Base-by-base conservation (phyloP, 2,888 invertebrate genomes). In the Pristionchus exspectatus region DNA sequence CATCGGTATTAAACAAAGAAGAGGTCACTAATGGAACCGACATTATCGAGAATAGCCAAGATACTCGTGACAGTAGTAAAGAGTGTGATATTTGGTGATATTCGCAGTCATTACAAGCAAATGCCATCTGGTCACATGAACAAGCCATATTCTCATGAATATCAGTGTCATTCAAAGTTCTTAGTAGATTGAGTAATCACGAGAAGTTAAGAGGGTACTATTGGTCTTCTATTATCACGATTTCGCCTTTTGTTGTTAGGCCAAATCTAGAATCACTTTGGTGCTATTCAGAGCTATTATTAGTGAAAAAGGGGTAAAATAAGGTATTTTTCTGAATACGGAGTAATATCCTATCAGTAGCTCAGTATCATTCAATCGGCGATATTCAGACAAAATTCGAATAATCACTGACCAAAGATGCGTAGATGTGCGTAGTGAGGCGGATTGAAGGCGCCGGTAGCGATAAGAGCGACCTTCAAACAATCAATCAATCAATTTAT, bases 381-480 rank as follows among this genome's bases (percentile, higher is more conserved):
- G 9, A 9, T 30, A 38, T n/a, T 30, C 74, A 30, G 16, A 24
- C 30, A 16, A 30, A 74, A 77, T 33, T 3, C 10, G 5, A 83
- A 3, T 24, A 50, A 21, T 56, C n/a, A 56, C 59, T n/a, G 18
- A 88, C 87, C 87, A 27, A 88, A 88, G 33, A 88, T 88, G 3
- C 87, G 54, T 14, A 88, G 56, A 33, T 88, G 87, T 12, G 87
- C 87, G 56, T 74, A 88, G 56, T 72, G 54, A 7, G 87, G 87
- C 10, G 87, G 87, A n/a, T 88, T 88, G 87, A 88, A 88, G 21
- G 56, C 50, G 27, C 87, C 87, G 0, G 74, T 63, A 18, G 74
- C 56, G 74, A 88, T 54, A 12, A 88, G 74, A 0, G 63, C 87
- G 74, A 88, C 72, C 27, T 38, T 38, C 38, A 38, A 38, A 3